These are phyloP conservation scores for Argyrosomus regius DNA, from an alignment of 2,797 vertebrate genomes.

Conservation along the genomic window DNA sequence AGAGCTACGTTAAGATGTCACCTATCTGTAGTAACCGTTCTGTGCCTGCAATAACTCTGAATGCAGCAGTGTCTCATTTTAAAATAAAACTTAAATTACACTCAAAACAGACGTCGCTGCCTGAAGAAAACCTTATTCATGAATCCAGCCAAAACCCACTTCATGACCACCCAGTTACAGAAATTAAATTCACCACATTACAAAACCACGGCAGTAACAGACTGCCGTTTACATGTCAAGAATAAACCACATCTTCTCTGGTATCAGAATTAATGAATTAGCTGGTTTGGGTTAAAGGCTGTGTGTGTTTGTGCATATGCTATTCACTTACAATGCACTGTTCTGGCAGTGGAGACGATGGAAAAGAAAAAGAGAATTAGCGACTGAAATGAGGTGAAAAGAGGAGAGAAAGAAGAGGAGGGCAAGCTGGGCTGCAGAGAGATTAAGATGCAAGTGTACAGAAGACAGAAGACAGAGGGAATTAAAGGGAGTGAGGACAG, in stretches of 20 bases:
- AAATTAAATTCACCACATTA: slow-evolving; percentile 32
- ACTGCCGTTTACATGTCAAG: slow-evolving; percentile 28
- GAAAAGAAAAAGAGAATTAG: slow-evolving; percentile 5
- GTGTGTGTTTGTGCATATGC: background rate
- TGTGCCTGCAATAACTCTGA: background rate
- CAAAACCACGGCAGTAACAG: slow-evolving; percentile 21
- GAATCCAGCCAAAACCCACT: slow-evolving; percentile 22
- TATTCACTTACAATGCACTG: slow-evolving; percentile 15
- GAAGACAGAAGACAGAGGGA: background rate
- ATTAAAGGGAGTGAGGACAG: background rate
- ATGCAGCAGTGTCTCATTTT: background rate
- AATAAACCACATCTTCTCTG: slow-evolving; percentile 30
- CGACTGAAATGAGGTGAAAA: background rate
- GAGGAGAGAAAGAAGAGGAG: background rate
- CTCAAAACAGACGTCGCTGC: slow-evolving; percentile 6
- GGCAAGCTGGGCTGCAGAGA: background rate
- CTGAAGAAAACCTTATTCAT: slow-evolving; percentile 2
- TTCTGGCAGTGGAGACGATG: slow-evolving; percentile 9
- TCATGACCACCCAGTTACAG: slow-evolving; percentile 45
- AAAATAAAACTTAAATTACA: background rate
- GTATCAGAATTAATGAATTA: slow-evolving; percentile 43
- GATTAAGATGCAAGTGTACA: background rate
- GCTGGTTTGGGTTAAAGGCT: slow-evolving; percentile 6
- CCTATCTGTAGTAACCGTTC: too few relatives aligned
- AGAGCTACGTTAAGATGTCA: background rate